phyloP scores from a whole-genome alignment of 2,113 vertebrate genomes.

The Meleagris gallopavo region DNA sequence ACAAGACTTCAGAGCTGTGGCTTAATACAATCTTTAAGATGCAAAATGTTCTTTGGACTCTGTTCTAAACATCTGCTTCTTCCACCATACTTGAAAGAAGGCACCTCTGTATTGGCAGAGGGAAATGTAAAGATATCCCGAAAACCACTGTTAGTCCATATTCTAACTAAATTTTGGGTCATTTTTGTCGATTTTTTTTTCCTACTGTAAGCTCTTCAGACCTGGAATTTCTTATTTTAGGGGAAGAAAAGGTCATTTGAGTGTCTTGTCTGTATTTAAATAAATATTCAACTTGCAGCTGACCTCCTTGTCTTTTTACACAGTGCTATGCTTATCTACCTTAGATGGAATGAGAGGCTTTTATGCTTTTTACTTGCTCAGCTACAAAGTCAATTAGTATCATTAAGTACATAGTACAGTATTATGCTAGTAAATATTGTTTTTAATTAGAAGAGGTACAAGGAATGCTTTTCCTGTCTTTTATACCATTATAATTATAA shows the following conservation, averaged over 20 bases:
- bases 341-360: neutral
- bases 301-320: neutral
- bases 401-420: neutral
- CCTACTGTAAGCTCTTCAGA: neutral
- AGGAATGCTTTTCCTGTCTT: neutral
- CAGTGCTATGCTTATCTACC: neutral
- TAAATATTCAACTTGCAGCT: neutral
- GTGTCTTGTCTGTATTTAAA: neutral
- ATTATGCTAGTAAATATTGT: neutral
- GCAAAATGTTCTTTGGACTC: neutral
- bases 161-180: neutral
- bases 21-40: neutral
- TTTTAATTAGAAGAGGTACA: slow-evolving; percentile 28
- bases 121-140: neutral
- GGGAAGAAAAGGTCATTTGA: neutral
- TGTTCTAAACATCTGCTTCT: neutral
- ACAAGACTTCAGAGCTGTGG: neutral
- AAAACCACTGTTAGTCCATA: neutral
- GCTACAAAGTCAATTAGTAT: neutral
- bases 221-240: neutral
- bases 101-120: neutral
- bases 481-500: neutral
- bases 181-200: neutral
- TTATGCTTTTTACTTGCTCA: neutral
- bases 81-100: neutral